Base-by-base conservation (phyloP, 2,113 vertebrate species). In the Gambusia affinis region DNA sequence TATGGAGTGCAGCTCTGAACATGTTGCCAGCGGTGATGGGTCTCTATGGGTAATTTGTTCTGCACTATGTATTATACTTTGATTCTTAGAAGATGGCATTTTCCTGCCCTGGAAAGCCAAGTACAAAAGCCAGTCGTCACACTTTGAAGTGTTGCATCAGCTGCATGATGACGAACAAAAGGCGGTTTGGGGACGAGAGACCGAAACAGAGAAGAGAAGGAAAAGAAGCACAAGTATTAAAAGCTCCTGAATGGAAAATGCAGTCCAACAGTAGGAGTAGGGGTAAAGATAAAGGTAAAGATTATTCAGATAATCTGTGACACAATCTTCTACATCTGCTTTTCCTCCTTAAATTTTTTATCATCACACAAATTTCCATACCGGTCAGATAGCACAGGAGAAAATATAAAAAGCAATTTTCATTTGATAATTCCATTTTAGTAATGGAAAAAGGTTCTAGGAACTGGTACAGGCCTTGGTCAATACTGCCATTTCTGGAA, bases 41-140 rank as follows among this genome's bases (percentile, higher is more conserved):
- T 78, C 80, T 82, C 80, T 87, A 57, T 63, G 4, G 74, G 81
- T 84, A 84, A 84, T 85, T 84, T 89, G 60, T 85, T 74, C 79
- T 28, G 17, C 76, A 39, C 75, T 47, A 61, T 54, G 81, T 51
- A 17, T 69, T 29, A 14, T 64, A 30, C 63, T 70, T 8, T 39
- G 76, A 31, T 3, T 78, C 63, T 57, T 51, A 74, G 72, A 82
- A 54, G 75, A 61, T 54, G 72, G 67, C 67, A 35, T 68, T 70
- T 73, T 77, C 54, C 73, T 17, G 70, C 68, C 67, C 63, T n/a
- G 83, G 24, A 15, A 63, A 35, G 71, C 39, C 31, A 19, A 75
- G 15, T 44, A 64, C 60, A 78, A 33, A 64, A 83, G 42, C 19
- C 28, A 47, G 74, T 66, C 67, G 27, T 64, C 39, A 28, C 47